Percentiles rank a stretch among this genome's conserved stretches.
Evolutionary conservation across 2,113 vertebrate genomes (phyloP).

Genomic region (Paradoxurus hermaphroditus): DNA sequence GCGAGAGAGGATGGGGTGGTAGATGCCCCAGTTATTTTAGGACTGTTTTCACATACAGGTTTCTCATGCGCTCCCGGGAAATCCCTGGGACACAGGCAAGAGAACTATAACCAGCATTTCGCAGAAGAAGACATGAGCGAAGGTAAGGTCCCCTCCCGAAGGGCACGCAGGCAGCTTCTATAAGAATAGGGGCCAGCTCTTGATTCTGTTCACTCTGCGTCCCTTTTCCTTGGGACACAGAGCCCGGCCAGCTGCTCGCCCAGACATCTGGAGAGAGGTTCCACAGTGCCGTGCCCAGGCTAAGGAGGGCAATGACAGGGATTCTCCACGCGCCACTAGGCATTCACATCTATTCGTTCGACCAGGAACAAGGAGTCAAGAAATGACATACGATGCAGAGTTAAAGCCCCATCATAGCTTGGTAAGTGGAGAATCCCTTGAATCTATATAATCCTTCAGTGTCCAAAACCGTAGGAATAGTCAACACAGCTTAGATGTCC

Average conservation of each 20-base stretch:
- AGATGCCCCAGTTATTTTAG: not conserved
- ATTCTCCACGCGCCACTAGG: not conserved
- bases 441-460: not conserved
- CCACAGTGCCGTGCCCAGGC: not conserved
- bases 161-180: not conserved
- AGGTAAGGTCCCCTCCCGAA: not conserved
- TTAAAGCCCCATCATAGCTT: not conserved
- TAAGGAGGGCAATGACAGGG: not conserved
- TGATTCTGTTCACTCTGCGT: not conserved
- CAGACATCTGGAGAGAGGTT: not conserved
- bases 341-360: not conserved
- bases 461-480: not conserved
- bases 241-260: not conserved
- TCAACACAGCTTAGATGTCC: not conserved
- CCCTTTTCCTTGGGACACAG: not conserved
- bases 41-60: not conserved
- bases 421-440: not conserved
- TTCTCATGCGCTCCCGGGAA: not conserved
- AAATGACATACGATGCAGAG: not conserved
- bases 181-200: not conserved
- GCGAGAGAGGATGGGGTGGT: not conserved
- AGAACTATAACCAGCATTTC: not conserved
- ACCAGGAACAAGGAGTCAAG: not conserved
- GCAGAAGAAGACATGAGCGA: not conserved
- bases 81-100: not conserved